These are phyloP conservation scores for Bombus fervidus DNA, from an alignment of 1,140 invertebrate species.

Conservation along the genomic window DNA sequence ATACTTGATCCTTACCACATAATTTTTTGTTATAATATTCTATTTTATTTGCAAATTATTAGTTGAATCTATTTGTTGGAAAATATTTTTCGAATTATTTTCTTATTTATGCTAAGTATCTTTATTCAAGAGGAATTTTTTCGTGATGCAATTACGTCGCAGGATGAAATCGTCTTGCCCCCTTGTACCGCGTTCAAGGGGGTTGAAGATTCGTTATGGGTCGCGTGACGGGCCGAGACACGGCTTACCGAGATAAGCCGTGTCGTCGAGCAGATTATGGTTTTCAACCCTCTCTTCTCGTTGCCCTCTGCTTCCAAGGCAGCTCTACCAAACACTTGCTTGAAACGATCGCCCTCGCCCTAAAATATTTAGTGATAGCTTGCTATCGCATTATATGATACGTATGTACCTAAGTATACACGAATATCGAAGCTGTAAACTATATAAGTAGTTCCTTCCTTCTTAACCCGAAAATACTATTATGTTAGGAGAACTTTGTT, in stretches of 20 bases:
- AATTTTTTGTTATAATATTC: no score
- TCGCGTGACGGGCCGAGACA: constrained; percentile 69
- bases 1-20: no score
- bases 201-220: constrained; percentile 73
- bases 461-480: neutral
- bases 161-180: constrained; percentile 33
- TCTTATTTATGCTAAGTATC: neutral
- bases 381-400: neutral
- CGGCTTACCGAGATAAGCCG: constrained; percentile 78
- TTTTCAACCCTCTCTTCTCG: constrained; percentile 69
- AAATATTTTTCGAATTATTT: no score
- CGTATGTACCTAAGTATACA: neutral
- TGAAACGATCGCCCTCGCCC: constrained; percentile 5
- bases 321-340: neutral
- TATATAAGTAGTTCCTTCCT: neutral
- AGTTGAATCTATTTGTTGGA: no score
- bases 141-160: neutral
- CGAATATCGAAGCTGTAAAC: neutral
- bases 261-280: constrained; percentile 79
- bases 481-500: neutral
- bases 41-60: no score
- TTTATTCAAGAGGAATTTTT: neutral
- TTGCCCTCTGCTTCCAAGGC: constrained; percentile 18
- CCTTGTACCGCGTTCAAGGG: constrained; percentile 33
- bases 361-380: neutral